phyloP scores from a whole-genome alignment of 2,113 vertebrate genomes.

The Gymnogyps californianus region DNA sequence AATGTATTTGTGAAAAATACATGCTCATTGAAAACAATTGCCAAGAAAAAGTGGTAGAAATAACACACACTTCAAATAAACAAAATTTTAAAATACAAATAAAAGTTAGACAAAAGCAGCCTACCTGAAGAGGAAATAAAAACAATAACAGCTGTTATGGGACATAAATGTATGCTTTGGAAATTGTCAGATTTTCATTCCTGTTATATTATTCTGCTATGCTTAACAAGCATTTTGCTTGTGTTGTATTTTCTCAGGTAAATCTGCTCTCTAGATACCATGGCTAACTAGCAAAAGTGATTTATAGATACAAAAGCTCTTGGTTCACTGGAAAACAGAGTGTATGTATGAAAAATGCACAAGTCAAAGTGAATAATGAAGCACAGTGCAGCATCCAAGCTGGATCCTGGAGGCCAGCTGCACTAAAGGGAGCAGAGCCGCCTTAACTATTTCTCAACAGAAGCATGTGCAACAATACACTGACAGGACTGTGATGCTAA shows the following conservation, averaged over 20 bases:
- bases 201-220: background rate
- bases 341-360: background rate
- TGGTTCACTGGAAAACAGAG: background rate
- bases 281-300: background rate
- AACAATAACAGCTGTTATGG: background rate
- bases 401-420: background rate
- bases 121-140: background rate
- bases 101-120: background rate
- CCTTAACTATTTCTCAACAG: background rate
- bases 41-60: background rate
- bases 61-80: background rate
- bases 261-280: background rate
- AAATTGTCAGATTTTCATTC: background rate
- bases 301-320: background rate
- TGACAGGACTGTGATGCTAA: background rate
- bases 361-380: background rate
- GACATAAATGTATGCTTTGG: background rate
- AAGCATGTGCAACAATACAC: background rate
- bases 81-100: background rate
- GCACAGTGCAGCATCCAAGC: background rate
- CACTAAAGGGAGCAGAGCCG: background rate
- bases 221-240: slow-evolving; percentile 1
- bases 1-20: background rate
- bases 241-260: background rate
- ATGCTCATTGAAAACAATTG: background rate